Conservation (phyloP, 2,888 invertebrate genomes). For the Pristionchus arcanus region DNA sequence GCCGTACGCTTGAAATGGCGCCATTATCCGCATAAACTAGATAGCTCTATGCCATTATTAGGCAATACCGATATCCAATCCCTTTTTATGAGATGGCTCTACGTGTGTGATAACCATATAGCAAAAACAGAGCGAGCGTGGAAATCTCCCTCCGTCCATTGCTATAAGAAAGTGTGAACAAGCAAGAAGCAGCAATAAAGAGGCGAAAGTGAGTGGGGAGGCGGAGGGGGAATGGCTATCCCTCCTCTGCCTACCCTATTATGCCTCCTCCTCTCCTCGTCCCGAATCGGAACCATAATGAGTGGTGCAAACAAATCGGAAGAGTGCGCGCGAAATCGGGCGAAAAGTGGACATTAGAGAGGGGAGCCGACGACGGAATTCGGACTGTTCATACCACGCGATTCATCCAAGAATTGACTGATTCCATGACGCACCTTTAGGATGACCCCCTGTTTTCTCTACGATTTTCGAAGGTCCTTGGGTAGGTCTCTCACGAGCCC, state of each 20-base stretch:
- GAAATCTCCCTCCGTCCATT: background rate
- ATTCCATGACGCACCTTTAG: too few species aligned
- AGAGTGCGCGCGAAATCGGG: background rate
- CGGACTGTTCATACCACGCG: background rate
- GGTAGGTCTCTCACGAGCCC: too few species aligned
- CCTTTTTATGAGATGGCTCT: background rate
- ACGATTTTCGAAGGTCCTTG: too few species aligned
- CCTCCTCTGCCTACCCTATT: background rate
- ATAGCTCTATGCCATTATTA: background rate
- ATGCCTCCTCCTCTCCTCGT: background rate
- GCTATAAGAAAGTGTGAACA: background rate
- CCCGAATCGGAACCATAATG: conserved; percentile 48
- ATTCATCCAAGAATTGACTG: too few species aligned
- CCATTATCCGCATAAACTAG: background rate
- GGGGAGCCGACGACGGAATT: background rate
- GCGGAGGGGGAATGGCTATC: background rate
- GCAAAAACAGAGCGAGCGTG: background rate
- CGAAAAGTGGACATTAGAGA: conserved; percentile 14
- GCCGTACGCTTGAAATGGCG: background rate
- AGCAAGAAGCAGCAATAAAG: background rate
- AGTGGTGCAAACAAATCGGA: conserved; percentile 30
- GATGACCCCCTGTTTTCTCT: too few species aligned
- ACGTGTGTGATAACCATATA: background rate
- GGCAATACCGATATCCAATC: background rate
- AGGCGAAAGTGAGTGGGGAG: conserved; percentile 3